Conservation (phyloP, 2,888 invertebrate genomes). For the Syritta pipiens region DNA sequence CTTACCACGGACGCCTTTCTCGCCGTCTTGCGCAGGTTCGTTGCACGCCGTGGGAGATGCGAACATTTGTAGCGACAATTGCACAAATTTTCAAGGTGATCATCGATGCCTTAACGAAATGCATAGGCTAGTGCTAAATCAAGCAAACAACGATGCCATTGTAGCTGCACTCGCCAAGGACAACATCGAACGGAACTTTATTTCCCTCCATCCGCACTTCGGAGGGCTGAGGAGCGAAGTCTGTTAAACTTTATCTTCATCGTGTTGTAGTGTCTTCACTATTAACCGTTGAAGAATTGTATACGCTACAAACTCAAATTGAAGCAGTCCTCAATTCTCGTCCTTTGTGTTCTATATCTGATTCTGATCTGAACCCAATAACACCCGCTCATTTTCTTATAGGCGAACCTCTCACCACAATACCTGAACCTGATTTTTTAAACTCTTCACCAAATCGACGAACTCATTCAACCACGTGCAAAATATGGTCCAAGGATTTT, state of each 20-base stretch:
- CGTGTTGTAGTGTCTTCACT: constrained; percentile 29
- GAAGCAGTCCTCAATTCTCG: constrained; percentile 56
- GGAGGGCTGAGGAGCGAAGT: constrained; percentile 58
- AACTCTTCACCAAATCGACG: constrained; percentile 21
- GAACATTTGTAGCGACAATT: constrained; percentile 53
- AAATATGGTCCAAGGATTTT: constrained; percentile 5
- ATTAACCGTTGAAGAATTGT: constrained; percentile 39
- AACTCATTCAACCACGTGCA: constrained; percentile 12
- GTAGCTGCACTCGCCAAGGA: constrained; percentile 38
- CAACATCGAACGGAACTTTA: constrained; percentile 56
- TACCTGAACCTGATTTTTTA: constrained; percentile 34
- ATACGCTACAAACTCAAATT: constrained; percentile 37
- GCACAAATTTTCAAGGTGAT: constrained; percentile 55
- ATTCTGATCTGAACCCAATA: constrained; percentile 37
- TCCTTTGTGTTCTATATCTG: constrained; percentile 24
- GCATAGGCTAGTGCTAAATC: constrained; percentile 27
- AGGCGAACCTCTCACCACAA: constrained; percentile 33
- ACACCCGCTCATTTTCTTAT: constrained; percentile 50
- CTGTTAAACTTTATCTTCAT: constrained; percentile 53
- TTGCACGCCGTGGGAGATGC: constrained; percentile 39
- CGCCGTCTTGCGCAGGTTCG: constrained; percentile 46
- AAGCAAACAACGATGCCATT: constrained; percentile 34
- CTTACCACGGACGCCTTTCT: constrained; percentile 52
- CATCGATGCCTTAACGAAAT: constrained; percentile 45
- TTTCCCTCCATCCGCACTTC: constrained; percentile 51